Evolutionary conservation across 1,140 invertebrate genomes (phyloP).

Genomic region (Hyles vespertilio): DNA sequence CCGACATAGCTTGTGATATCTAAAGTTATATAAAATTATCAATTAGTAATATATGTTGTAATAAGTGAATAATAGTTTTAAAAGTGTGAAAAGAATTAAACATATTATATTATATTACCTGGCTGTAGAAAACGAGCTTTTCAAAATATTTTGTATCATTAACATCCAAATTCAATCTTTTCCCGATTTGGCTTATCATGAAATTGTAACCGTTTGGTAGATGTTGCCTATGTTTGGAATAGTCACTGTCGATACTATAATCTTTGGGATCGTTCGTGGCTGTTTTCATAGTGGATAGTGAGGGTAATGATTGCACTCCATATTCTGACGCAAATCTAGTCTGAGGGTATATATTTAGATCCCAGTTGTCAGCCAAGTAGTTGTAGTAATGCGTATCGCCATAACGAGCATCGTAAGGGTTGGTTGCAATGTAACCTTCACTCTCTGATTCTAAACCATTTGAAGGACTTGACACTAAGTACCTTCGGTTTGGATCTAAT

Average conservation of each 20-base stretch:
- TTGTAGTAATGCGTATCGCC: constrained; percentile 98
- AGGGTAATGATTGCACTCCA: constrained; percentile 94
- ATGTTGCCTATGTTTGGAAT: constrained; percentile 86
- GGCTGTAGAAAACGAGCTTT: constrained; percentile 84
- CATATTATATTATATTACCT: constrained; percentile 73
- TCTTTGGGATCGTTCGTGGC: constrained; percentile 77
- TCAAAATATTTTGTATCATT: constrained; percentile 71
- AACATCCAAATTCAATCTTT: constrained; percentile 77
- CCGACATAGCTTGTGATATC: constrained; percentile 91
- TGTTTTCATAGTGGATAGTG: constrained; percentile 77
- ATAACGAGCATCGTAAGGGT: constrained; percentile 87
- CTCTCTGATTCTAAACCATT: constrained; percentile 88
- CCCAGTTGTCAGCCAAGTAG: constrained; percentile 89
- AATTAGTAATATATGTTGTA: too few species aligned
- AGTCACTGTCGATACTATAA: constrained; percentile 77
- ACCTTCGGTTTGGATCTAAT: constrained; percentile 81
- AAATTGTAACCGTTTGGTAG: constrained; percentile 81
- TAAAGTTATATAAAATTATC: constrained; percentile 49
- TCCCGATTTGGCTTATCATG: constrained; percentile 77
- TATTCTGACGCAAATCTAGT: constrained; percentile 96
- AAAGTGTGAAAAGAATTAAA: too few species aligned
- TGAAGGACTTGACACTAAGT: constrained; percentile 92
- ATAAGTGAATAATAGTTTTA: too few species aligned
- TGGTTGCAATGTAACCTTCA: constrained; percentile 84
- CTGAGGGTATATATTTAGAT: constrained; percentile 83